A percentile compares a stretch with the other conserved stretches of the same genome.
These are phyloP conservation scores for Micrasema longulum DNA, from an alignment of 1,140 invertebrate genomes.

Conservation along the genomic window DNA sequence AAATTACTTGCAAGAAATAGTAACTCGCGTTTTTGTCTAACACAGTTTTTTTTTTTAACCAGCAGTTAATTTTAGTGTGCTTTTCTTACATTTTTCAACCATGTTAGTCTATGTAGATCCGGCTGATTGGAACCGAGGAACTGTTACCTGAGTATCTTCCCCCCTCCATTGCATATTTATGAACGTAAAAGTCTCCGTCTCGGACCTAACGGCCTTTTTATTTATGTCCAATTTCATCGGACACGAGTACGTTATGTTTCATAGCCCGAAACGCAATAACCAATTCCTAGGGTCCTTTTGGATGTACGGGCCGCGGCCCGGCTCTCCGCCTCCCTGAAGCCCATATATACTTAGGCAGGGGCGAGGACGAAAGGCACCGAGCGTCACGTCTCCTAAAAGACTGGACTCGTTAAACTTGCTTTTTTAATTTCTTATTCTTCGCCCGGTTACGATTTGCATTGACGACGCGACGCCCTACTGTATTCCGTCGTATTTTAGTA, in stretches of 20 bases:
- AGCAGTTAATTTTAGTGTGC: too few relatives aligned
- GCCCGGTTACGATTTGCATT: too few relatives aligned
- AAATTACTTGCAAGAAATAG: too few relatives aligned
- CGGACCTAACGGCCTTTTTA: constrained; percentile 32
- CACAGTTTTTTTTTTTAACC: too few relatives aligned
- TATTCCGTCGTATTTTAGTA: too few relatives aligned
- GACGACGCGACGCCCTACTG: too few relatives aligned
- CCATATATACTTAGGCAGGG: neutral
- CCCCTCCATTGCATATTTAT: constrained; percentile 37
- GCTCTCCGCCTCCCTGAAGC: neutral
- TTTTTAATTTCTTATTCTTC: too few relatives aligned
- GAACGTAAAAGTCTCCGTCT: constrained; percentile 36
- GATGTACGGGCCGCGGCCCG: neutral
- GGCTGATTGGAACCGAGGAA: too few relatives aligned
- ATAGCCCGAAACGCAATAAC: constrained; percentile 39
- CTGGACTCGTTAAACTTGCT: too few relatives aligned
- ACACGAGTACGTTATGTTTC: constrained; percentile 43
- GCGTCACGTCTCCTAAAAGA: neutral
- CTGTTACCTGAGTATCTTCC: neutral
- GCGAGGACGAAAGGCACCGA: neutral
- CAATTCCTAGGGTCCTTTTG: constrained; percentile 10
- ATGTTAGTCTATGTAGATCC: too few relatives aligned
- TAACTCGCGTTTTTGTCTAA: too few relatives aligned
- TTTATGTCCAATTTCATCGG: constrained; percentile 45
- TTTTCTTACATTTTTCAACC: too few relatives aligned